Conservation (phyloP, 2,797 vertebrate species). For the Ciconia nigra region DNA sequence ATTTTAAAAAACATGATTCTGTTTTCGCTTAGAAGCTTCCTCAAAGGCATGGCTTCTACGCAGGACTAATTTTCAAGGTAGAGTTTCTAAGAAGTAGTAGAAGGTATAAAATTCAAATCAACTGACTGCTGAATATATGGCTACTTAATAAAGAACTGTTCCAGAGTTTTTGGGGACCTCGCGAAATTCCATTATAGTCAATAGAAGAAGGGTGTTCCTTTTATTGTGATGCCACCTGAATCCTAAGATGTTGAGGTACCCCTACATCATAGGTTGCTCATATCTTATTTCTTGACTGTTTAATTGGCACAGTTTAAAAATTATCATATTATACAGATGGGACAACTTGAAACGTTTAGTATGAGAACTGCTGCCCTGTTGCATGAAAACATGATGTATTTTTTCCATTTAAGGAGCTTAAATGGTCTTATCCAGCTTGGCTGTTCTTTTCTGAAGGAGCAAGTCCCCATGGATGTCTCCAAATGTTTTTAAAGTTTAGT, state of each 20-base stretch:
- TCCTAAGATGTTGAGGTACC: neutral
- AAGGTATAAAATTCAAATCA: neutral
- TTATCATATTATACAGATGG: neutral
- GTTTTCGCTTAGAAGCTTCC: neutral
- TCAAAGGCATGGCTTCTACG: neutral
- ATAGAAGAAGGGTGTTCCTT: neutral
- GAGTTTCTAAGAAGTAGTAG: neutral
- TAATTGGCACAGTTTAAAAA: neutral
- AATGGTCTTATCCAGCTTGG: neutral
- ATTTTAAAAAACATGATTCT: neutral
- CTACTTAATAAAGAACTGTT: neutral
- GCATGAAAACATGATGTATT: rapidly evolving
- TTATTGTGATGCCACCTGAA: neutral
- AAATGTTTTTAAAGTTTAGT: neutral
- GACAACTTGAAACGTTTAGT: neutral
- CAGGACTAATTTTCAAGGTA: neutral
- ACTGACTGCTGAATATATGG: neutral
- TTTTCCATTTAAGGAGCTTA: neutral
- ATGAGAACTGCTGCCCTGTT: neutral
- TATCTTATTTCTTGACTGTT: neutral
- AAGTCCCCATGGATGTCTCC: neutral
- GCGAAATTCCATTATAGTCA: too few relatives aligned
- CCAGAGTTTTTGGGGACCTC: neutral
- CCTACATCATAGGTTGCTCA: neutral
- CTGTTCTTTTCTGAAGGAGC: neutral